These are phyloP conservation scores for Pegea sp. DNA, from an alignment of 23 tunicate species.

Conservation along the genomic window DNA sequence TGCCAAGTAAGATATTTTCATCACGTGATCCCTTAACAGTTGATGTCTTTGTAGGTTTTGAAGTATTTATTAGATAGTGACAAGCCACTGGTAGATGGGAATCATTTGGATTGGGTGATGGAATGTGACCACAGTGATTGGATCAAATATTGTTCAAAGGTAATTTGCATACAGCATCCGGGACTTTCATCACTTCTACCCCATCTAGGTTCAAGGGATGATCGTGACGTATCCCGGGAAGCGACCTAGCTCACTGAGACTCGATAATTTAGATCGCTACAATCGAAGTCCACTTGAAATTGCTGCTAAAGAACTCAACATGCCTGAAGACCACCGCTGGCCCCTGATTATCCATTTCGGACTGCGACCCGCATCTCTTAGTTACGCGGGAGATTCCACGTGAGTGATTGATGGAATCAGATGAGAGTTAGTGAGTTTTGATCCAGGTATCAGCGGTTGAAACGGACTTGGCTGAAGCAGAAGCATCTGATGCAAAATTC, in stretches of 20 bases:
- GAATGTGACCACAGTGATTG: slow-evolving; percentile 55
- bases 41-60: slow-evolving; percentile 10
- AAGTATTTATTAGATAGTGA: slow-evolving; percentile 55
- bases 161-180: not conserved
- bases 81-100: slow-evolving; percentile 51
- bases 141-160: slow-evolving; percentile 5
- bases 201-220: slow-evolving; percentile 47
- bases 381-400: slow-evolving; percentile 97
- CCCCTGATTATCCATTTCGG: slow-evolving; percentile 96
- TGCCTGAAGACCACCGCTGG: slow-evolving; percentile 30
- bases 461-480: slow-evolving; percentile 61
- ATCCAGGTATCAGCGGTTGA: slow-evolving; percentile 51
- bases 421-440: not conserved
- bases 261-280: slow-evolving; percentile 83
- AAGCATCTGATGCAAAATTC: slow-evolving; percentile 85
- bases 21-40: not conserved
- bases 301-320: slow-evolving; percentile 1
- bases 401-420: slow-evolving; percentile 8
- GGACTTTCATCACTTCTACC: not conserved
- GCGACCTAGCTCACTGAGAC: slow-evolving; percentile 73
- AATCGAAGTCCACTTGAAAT: slow-evolving; percentile 30
- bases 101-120: slow-evolving; percentile 28
- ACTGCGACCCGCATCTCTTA: slow-evolving; percentile 82
- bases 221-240: slow-evolving; percentile 93
- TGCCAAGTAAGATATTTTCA: slow-evolving; percentile 20